Base-by-base conservation (phyloP, 37 sponge, comb jelly and placozoan species). In the Hexactinellida sp. region DNA sequence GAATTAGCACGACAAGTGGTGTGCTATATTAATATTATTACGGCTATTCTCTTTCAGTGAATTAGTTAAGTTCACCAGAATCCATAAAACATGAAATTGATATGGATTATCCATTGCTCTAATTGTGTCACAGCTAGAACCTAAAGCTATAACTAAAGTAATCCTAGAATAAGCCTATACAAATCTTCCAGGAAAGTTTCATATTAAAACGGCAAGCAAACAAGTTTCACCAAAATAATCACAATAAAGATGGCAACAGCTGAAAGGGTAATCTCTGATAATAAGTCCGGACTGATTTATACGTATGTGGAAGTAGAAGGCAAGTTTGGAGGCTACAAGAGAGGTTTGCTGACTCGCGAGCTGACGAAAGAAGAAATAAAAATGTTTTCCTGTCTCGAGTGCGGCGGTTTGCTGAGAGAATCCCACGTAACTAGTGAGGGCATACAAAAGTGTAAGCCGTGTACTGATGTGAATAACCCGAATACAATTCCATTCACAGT, bases 51-150 rank as follows among this genome's bases (percentile, higher is more conserved):
- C 21, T 63, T 63, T 63, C 76, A 63, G 76, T 63, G 76, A 25
- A 63, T 32, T 32, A n/a, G 30, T n/a, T 63, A 10, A 63, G 5
- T n/a, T 21, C 21, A 63, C 76, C 76, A 63, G 76, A 63, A 63
- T 63, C 76, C 76, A 63, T 63, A 63, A n/a, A 63, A 63, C 13
- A 25, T 63, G 76, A 63, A 63, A 63, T 63, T n/a, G 76, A 63
- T 63, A 63, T 63, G 34, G 30, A 63, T n/a, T 63, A n/a, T 19
- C 52, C 52, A 63, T 63, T 63, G 76, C 30, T 3, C 5, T 63
- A 63, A 63, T n/a, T 63, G 76, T 63, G 76, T 1, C 76, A 63
- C 76, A 63, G 13, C 25, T 63, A 63, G 28, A 21, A 63, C 9
- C 30, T 28, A 63, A n/a, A 32, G 13, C 19, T 63, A 63, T 63